A percentile compares a stretch with the other conserved stretches of the same genome.
These are phyloP conservation scores for Sturnus vulgaris DNA, from an alignment of 2,113 vertebrate genomes.

Conservation along the genomic window DNA sequence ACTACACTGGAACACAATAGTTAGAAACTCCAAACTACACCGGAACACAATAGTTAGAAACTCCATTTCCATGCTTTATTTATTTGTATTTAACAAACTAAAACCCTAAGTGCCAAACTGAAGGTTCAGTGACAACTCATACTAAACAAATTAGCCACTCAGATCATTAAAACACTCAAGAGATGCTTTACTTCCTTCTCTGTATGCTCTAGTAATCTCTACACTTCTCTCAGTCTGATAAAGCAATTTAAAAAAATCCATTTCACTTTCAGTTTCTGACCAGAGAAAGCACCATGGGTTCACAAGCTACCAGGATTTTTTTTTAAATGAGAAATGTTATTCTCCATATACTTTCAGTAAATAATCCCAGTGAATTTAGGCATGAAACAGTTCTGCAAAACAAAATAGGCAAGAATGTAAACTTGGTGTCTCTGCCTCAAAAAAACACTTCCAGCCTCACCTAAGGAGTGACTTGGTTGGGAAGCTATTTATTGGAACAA, in stretches of 20 bases:
- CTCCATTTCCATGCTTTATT: background rate
- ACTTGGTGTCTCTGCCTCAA: background rate
- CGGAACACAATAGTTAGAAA: background rate
- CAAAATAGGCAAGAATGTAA: background rate
- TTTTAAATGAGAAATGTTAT: background rate
- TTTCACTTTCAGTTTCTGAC: conserved; percentile 17
- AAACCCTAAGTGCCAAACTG: background rate
- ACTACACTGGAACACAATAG: background rate
- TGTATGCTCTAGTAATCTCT: conserved; percentile 11
- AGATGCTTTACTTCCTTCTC: background rate
- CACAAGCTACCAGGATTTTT: background rate
- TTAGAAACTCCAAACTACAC: background rate
- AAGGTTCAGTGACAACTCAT: background rate
- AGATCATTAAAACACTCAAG: background rate
- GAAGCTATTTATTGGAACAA: background rate
- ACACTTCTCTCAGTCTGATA: background rate
- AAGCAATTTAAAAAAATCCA: background rate
- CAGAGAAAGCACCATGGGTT: background rate
- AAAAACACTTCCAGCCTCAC: background rate
- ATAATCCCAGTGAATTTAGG: background rate
- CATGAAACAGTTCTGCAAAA: background rate
- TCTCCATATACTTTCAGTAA: background rate
- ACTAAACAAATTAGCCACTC: background rate
- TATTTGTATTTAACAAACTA: background rate
- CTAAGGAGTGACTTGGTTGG: background rate